phyloP scores from a whole-genome alignment of 2,888 invertebrate genomes.

The Eristalis arbustorum region DNA sequence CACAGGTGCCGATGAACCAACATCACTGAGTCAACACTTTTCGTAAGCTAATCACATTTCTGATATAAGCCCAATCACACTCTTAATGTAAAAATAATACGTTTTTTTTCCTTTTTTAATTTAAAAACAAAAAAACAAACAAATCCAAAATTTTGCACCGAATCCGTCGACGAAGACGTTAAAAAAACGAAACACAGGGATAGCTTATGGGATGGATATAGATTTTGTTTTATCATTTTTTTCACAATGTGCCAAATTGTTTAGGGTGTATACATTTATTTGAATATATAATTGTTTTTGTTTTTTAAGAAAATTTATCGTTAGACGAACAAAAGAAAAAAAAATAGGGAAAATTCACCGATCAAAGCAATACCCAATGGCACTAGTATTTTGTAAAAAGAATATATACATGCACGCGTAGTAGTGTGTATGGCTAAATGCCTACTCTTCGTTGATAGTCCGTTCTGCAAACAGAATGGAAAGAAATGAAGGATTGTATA shows the following conservation, averaged over 20 bases:
- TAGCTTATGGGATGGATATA: conserved; percentile 57
- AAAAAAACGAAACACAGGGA: conserved; percentile 65
- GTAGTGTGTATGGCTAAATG: neutral
- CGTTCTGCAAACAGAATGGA: neutral
- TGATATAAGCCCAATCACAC: neutral
- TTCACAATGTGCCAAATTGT: conserved; percentile 66
- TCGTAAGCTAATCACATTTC: conserved; percentile 73
- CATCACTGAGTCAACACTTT: conserved; percentile 78
- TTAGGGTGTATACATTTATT: conserved; percentile 36
- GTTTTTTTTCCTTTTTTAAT: conserved; percentile 10
- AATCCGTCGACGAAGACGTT: conserved; percentile 64
- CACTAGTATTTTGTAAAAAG: conserved; percentile 58
- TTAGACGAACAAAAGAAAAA: neutral
- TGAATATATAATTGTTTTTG: conserved; percentile 19
- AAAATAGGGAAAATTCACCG: conserved; percentile 54
- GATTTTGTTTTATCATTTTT: conserved; percentile 20
- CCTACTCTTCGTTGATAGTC: neutral
- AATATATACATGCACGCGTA: conserved; percentile 13
- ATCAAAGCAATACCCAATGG: conserved; percentile 57
- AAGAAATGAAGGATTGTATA: conserved; percentile 38
- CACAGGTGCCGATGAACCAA: conserved; percentile 71
- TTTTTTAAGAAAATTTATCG: conserved; percentile 27
- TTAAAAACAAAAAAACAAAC: conserved; percentile 11
- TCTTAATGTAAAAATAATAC: conserved; percentile 20
- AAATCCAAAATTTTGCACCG: conserved; percentile 63